phyloP scores from a whole-genome alignment of 2,113 vertebrate genomes.

The Leptobrachium ailaonicum region DNA sequence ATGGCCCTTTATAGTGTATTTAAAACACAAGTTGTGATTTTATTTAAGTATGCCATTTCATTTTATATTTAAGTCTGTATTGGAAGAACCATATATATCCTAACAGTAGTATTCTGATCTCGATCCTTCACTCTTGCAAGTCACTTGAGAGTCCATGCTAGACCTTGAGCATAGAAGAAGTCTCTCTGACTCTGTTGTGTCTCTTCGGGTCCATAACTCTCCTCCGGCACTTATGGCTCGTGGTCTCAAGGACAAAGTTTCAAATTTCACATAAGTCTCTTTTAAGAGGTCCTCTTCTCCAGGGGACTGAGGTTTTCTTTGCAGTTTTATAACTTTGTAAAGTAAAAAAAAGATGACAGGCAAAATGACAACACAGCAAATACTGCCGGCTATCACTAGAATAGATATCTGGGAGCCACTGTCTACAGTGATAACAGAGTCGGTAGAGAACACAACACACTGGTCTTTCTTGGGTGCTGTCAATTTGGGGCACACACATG shows the following conservation, averaged over 20 bases:
- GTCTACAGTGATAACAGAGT: slow-evolving; percentile 54
- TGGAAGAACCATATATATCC: slow-evolving; percentile 36
- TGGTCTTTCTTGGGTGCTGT: slow-evolving; percentile 75
- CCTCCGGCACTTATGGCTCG: slow-evolving; percentile 66
- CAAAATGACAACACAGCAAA: slow-evolving; percentile 75
- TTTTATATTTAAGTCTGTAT: background rate
- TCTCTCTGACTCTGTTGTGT: slow-evolving; percentile 82
- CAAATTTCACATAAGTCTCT: slow-evolving; percentile 94
- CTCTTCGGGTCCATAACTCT: slow-evolving; percentile 82
- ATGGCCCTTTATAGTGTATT: background rate
- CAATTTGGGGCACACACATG: slow-evolving; percentile 83
- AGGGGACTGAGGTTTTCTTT: slow-evolving; percentile 60
- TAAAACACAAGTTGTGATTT: background rate
- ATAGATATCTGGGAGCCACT: slow-evolving; percentile 61
- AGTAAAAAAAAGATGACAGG: slow-evolving; percentile 82
- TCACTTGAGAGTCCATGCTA: slow-evolving; percentile 87
- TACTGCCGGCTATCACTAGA: slow-evolving; percentile 69
- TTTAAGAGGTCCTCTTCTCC: slow-evolving; percentile 79
- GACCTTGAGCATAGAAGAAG: slow-evolving; percentile 85
- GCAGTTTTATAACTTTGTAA: slow-evolving; percentile 86
- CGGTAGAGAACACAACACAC: slow-evolving; percentile 86
- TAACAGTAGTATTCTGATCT: slow-evolving; percentile 82
- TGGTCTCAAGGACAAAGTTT: slow-evolving; percentile 84
- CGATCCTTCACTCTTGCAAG: slow-evolving; percentile 81
- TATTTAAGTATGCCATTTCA: background rate